A percentile compares a stretch with the other conserved stretches of the same genome.
Conservation (phyloP, 2,113 vertebrate species). For the Pedionomus torquatus region DNA sequence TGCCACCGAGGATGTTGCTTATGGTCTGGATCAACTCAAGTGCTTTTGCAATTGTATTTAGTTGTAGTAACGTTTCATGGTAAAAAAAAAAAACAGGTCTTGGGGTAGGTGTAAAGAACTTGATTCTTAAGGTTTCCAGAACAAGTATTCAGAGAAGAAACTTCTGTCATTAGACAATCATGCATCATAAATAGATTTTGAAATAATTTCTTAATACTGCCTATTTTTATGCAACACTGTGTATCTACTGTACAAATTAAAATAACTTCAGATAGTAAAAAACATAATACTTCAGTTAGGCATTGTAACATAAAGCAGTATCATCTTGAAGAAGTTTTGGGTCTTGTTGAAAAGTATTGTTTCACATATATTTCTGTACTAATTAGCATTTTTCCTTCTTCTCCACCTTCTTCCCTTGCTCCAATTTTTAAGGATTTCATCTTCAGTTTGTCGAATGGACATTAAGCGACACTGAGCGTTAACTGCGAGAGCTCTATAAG, state of each 20-base stretch:
- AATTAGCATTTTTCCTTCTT: background rate
- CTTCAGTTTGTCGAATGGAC: constrained; percentile 60
- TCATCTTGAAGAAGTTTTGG: background rate
- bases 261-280: background rate
- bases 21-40: background rate
- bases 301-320: background rate
- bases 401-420: background rate
- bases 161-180: background rate
- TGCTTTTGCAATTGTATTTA: background rate
- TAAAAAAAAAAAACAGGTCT: background rate
- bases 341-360: background rate
- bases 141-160: background rate
- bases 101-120: background rate
- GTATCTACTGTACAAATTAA: background rate
- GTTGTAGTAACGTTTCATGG: background rate
- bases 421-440: constrained; percentile 29
- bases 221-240: background rate
- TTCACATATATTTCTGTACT: background rate
- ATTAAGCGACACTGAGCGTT: constrained; percentile 49
- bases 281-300: background rate
- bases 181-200: background rate
- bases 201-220: background rate
- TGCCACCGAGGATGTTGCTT: background rate
- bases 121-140: background rate
- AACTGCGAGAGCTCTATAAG: constrained; percentile 63